A percentile compares a stretch with the other conserved stretches of the same genome.
Evolutionary conservation across 2,888 invertebrate genomes (phyloP).

Genomic region (Marronus borbonicus): DNA sequence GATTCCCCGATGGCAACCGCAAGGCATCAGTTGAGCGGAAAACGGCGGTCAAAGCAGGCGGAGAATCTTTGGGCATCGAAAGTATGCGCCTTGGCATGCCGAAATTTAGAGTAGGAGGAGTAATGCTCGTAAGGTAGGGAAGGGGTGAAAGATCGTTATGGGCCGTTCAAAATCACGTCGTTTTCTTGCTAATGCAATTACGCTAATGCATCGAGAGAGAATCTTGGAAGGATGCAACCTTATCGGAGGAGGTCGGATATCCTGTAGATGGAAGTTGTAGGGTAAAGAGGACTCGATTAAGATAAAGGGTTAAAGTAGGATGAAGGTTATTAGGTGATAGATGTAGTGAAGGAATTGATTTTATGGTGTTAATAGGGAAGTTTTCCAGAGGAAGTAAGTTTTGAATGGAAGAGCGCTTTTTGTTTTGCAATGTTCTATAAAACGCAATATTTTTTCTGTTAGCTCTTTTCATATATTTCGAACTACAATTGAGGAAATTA

Average conservation of each 20-base stretch:
- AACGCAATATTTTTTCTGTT: too few species aligned
- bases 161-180: conserved; percentile 51
- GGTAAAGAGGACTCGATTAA: background rate
- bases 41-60: background rate
- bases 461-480: too few species aligned
- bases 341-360: background rate
- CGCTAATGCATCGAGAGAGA: conserved; percentile 49
- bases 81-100: background rate
- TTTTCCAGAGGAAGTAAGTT: too few species aligned
- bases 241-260: background rate
- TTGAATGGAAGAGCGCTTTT: too few species aligned
- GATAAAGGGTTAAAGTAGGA: background rate
- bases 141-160: background rate
- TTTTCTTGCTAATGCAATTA: conserved; percentile 55
- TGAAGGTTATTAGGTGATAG: background rate
- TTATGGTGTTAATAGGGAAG: background rate
- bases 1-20: background rate
- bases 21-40: background rate
- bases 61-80: background rate
- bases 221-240: conserved; percentile 3
- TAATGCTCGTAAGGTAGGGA: background rate
- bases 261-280: background rate
- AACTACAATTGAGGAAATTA: too few species aligned
- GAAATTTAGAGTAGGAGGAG: background rate
- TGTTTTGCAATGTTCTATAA: too few species aligned